A percentile compares a stretch with the other conserved stretches of the same genome.
phyloP scores from a whole-genome alignment of 2,797 vertebrate genomes.

The Enteromius treurensis region DNA sequence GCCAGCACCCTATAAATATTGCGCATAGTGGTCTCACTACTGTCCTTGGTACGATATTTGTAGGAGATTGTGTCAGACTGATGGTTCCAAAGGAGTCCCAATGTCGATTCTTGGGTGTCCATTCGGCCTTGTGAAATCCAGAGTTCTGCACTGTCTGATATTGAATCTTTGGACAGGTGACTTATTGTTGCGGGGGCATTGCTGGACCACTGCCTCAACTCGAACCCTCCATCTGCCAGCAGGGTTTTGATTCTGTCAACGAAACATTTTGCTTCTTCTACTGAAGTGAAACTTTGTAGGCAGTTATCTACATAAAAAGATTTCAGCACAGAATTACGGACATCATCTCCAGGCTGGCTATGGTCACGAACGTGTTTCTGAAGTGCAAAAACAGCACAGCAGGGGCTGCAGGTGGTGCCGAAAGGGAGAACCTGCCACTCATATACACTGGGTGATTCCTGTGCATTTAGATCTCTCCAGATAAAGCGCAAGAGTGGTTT shows the following conservation, averaged over 20 bases:
- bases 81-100: background rate
- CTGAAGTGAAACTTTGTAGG: background rate
- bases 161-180: background rate
- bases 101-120: background rate
- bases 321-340: background rate
- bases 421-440: background rate
- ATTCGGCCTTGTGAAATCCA: background rate
- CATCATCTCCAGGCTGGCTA: conserved; percentile 1
- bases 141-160: background rate
- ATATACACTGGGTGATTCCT: background rate
- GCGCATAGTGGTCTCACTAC: background rate
- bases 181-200: background rate
- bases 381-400: background rate
- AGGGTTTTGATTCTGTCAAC: background rate
- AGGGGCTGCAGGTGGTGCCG: background rate
- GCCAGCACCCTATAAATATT: background rate
- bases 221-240: background rate
- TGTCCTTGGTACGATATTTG: background rate
- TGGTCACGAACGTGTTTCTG: background rate
- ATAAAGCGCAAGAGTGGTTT: background rate
- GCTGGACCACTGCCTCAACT: conserved; percentile 12
- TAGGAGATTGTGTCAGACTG: background rate
- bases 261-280: background rate
- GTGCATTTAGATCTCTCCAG: background rate
- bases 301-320: background rate